Conservation (phyloP, 2,888 invertebrate genomes). For the Mantis religiosa region DNA sequence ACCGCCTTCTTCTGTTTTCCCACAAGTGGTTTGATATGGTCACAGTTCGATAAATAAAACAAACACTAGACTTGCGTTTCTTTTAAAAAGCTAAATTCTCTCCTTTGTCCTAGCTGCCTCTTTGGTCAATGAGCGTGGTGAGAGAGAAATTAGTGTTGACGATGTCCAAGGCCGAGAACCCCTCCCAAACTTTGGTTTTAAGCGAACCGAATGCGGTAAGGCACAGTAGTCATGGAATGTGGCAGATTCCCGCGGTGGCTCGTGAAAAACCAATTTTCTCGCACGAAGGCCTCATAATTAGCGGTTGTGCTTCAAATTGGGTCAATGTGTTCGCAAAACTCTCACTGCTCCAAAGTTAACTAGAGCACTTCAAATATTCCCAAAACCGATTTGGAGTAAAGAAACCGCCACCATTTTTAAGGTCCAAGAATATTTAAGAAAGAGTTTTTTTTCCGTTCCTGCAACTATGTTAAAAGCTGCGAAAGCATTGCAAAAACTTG, state of each 20-base stretch:
- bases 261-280: not conserved
- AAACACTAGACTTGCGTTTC: too few relatives aligned
- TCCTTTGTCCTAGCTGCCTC: not conserved
- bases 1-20: too few relatives aligned
- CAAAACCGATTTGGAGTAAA: not conserved
- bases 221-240: not conserved
- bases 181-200: not conserved
- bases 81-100: not conserved
- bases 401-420: not conserved
- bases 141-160: not conserved
- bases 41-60: too few relatives aligned
- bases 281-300: not conserved
- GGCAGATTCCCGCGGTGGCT: not conserved
- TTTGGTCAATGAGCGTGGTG: not conserved
- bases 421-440: too few relatives aligned
- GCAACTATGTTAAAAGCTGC: too few relatives aligned
- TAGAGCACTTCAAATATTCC: not conserved
- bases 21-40: too few relatives aligned
- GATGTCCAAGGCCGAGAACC: not conserved
- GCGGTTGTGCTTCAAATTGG: not conserved
- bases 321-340: not conserved
- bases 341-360: not conserved
- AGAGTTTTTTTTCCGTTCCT: too few relatives aligned
- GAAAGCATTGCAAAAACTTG: too few relatives aligned
- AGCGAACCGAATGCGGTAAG: not conserved